Evolutionary conservation across 2,888 invertebrate species (phyloP), one percentile per base, ranked within the genome.

Genomic region (Platypus cylindrus): DNA sequence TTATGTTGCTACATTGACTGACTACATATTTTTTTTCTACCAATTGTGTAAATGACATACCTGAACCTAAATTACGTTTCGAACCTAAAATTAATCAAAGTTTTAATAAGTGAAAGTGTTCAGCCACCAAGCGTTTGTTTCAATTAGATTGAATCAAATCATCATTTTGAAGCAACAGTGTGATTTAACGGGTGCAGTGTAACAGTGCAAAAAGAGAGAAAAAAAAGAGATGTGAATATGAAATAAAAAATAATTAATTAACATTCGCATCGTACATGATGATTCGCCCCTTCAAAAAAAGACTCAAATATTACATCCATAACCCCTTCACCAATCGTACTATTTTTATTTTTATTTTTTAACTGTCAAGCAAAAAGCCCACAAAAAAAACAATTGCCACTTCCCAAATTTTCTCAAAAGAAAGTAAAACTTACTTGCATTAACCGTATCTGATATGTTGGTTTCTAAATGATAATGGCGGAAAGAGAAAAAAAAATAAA

Each of bases 371-470:
- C n/a, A n/a, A n/a, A n/a, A n/a, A n/a, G n/a, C n/a, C n/a, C n/a
- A n/a, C n/a, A n/a, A n/a, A n/a, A n/a, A n/a, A n/a, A n/a, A n/a
- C n/a, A n/a, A n/a, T n/a, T n/a, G n/a, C n/a, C n/a, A n/a, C n/a
- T n/a, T n/a, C n/a, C n/a, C n/a, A n/a, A n/a, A n/a, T n/a, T n/a
- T n/a, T n/a, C n/a, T n/a, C 22, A 27, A n/a, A 27, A 18, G 17
- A 30, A 31, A 30, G 32, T 27, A 26, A 30, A 45, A 50, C 50
- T 50, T 50, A 50, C 50, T 46, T 48, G 43, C 40, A 30, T 44
- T 45, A 37, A 31, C 41, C 26, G 44, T 24, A 11, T 45, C 40
- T 42, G 36, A 38, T 35, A 27, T 27, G 34, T 34, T 31, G 14
- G 27, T 15, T 27, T 36, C 27, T 27, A 27, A 34, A 34, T 17